Evolutionary conservation across 2,888 invertebrate genomes (phyloP).

Genomic region (Dromius quadrimaculatus): DNA sequence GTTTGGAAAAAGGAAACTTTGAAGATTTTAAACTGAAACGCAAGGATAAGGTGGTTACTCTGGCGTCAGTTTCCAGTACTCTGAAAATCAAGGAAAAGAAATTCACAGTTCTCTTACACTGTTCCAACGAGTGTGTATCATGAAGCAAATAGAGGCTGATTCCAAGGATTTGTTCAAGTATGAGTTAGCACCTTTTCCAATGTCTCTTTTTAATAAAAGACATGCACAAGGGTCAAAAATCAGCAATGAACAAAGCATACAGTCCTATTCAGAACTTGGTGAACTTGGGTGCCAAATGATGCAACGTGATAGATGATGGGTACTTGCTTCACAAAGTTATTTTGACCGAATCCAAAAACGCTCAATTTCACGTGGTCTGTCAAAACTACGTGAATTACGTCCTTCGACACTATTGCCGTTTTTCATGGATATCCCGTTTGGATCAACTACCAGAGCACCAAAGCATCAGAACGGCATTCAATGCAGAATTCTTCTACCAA

Average conservation of each 20-base stretch:
- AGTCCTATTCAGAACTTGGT: conserved; percentile 46
- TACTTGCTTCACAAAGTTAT: conserved; percentile 3
- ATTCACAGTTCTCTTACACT: conserved; percentile 49
- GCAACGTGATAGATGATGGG: conserved; percentile 47
- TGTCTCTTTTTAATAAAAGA: conserved; percentile 52
- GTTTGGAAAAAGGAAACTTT: conserved; percentile 39
- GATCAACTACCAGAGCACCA: conserved; percentile 46
- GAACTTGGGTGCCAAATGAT: conserved; percentile 51
- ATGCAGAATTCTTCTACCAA: conserved; percentile 37
- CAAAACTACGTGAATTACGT: conserved; percentile 38
- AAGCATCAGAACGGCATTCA: conserved; percentile 36
- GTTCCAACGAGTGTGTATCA: conserved; percentile 54
- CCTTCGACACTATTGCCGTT: conserved; percentile 44
- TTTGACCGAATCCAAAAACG: neutral
- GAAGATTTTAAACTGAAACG: conserved; percentile 29
- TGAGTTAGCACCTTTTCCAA: conserved; percentile 56
- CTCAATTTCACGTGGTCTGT: conserved; percentile 12
- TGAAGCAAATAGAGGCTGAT: conserved; percentile 44
- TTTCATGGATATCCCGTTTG: conserved; percentile 52
- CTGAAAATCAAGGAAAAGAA: conserved; percentile 47
- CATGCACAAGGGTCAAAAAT: neutral
- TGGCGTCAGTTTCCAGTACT: conserved; percentile 7
- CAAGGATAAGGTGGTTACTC: conserved; percentile 19
- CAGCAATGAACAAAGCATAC: conserved; percentile 52
- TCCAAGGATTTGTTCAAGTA: conserved; percentile 53